Percentiles rank a stretch among this genome's conserved stretches.
phyloP scores from a whole-genome alignment of 2,113 vertebrate species.

The Ceratotherium simum region DNA sequence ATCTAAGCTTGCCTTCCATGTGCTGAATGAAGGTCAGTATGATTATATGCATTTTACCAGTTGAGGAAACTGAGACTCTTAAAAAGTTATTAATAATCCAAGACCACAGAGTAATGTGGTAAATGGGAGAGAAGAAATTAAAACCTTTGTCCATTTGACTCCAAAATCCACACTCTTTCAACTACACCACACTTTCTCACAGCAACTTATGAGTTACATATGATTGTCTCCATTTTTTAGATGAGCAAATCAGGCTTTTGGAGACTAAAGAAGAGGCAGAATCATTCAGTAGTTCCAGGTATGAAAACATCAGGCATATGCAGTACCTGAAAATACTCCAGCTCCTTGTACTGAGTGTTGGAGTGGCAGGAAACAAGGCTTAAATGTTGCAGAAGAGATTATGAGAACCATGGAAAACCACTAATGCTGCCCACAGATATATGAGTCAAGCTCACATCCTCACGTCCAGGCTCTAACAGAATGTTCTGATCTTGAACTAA shows the following conservation, averaged over 20 bases:
- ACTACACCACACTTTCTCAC: neutral
- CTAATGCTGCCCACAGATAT: neutral
- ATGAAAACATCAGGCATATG: neutral
- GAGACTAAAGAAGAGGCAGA: neutral
- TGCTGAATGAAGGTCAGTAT: neutral
- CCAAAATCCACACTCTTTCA: neutral
- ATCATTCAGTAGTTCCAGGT: neutral
- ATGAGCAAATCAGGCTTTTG: neutral
- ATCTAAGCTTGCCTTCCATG: neutral
- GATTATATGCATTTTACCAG: neutral
- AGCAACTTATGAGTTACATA: neutral
- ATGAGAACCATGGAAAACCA: neutral
- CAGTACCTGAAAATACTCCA: neutral
- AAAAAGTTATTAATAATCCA: neutral
- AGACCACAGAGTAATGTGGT: neutral
- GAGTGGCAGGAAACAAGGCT: neutral
- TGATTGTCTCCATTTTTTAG: neutral
- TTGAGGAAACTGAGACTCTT: neutral
- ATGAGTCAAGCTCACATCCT: neutral
- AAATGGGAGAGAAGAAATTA: constrained; percentile 17
- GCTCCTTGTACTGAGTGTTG: neutral
- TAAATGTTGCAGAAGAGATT: neutral
- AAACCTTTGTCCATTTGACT: neutral
- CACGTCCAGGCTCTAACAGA: neutral
- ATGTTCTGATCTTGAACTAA: constrained; percentile 34